phyloP scores from a whole-genome alignment of 2,888 invertebrate species.

The Drosophila robusta region DNA sequence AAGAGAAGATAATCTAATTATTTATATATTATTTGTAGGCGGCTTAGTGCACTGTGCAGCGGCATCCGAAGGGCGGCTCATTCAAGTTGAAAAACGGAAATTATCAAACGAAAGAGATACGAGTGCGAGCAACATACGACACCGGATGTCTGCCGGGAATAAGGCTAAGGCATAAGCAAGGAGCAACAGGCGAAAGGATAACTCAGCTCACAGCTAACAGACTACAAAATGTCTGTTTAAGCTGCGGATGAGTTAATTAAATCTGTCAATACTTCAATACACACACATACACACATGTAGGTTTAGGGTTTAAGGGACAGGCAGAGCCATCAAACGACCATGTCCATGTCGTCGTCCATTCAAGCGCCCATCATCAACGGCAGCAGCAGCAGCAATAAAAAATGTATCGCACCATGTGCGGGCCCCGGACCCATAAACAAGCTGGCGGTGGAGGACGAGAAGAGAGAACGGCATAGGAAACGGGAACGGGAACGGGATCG shows the following conservation, averaged over 20 bases:
- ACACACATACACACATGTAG: conserved; percentile 18
- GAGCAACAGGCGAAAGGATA: conserved; percentile 59
- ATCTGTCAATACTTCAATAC: conserved; percentile 77
- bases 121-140: conserved; percentile 71
- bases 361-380: conserved; percentile 65
- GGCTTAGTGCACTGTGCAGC: conserved; percentile 44
- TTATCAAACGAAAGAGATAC: conserved; percentile 77
- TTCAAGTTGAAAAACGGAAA: conserved; percentile 77
- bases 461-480: neutral
- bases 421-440: conserved; percentile 39
- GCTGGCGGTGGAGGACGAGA: neutral
- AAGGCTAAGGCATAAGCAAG: conserved; percentile 29
- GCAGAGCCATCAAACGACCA: conserved; percentile 63
- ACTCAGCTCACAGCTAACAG: conserved; percentile 41
- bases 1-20: too few relatives aligned
- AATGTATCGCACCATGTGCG: conserved; percentile 72
- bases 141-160: conserved; percentile 71
- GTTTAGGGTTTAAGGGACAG: conserved; percentile 20
- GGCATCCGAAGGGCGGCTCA: conserved; percentile 44
- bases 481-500: conserved; percentile 10
- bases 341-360: conserved; percentile 74
- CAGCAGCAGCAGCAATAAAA: conserved; percentile 66
- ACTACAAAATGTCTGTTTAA: conserved; percentile 79
- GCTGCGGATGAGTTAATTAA: conserved; percentile 82
- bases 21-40: too few relatives aligned